Base-by-base conservation (phyloP, 2,888 invertebrate species). In the Electrophaes corylata region DNA sequence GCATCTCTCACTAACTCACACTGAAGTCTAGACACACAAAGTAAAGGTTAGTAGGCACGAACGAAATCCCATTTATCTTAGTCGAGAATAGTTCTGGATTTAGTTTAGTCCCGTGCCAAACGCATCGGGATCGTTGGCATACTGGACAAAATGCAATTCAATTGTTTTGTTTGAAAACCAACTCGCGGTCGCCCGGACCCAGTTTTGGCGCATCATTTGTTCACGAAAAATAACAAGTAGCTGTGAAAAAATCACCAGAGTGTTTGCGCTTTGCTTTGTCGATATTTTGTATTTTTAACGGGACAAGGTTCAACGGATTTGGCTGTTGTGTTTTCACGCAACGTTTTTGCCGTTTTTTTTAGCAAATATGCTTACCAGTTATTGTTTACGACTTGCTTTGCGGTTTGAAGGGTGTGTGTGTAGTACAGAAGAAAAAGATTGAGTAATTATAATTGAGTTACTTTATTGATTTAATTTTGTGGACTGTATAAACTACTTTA, bases 41-140 rank as follows among this genome's bases (percentile, higher is more conserved):
- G 40, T 46, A 61, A 58, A 58, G 55, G 55, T 64, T 53, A 60
- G 65, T 64, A 60, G 67, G 65, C 62, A 64, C 53, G 57, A 66
- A 72, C 70, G 63, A 71, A 76, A 70, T 66, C 67, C 64, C 70
- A 74, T 77, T 67, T 71, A 76, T 77, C 73, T 69, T 60, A 45
- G 60, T 57, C 61, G 64, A 49, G 66, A 75, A 77, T 76, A 73
- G 74, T 75, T 77, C 69, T 69, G 60, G 70, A 71, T 75, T 67
- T 72, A 73, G 71, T 71, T 61, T 71, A 69, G 66, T 65, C 52
- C 60, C 61, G 67, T 75, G 77, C 75, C 75, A 78, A 41, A 75
- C 61, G 67, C 65, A 64, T 61, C 66, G 67, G 64, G 1, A 41
- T 37, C 37, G 62, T 63, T 55, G 37, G 39, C 53, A 11, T 35